Evolutionary conservation across 2,113 vertebrate genomes (phyloP), one percentile per base, ranked within the genome.

Genomic region (Rhabdornis inornatus): DNA sequence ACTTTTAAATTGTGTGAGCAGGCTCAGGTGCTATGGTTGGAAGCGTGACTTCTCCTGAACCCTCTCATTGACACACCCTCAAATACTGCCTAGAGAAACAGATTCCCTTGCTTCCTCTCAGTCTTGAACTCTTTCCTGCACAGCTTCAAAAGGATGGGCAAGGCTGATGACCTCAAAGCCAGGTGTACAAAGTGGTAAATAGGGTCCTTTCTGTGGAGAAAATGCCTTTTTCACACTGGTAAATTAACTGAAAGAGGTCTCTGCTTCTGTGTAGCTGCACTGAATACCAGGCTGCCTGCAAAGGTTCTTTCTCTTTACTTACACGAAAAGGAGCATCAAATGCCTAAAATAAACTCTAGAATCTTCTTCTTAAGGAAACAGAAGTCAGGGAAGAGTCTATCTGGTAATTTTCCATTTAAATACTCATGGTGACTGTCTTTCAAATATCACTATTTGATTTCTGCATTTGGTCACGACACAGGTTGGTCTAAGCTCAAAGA

Each of bases 401-500:
- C 80, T 71, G 30, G 35, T 64, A 79, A 79, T 33, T 91, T 61
- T 87, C 64, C 53, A 50, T 20, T 49, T 9, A 52, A 79, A 75
- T 7, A 40, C 5, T 45, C n/a, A 37, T 7, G 33, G 61, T 49
- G 72, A 72, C n/a, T 35, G 18, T 91, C 20, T 68, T 39, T 79
- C 52, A 31, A 91, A 82, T 14, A 83, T n/a, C 59, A 69, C 15
- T 72, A 50, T 61, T 69, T 63, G 27, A 92, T 87, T 92, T 91
- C 64, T 76, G 56, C 0, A 0, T 68, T 56, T 9, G 1, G 35
- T 23, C 13, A 64, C 56, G 61, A 64, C 25, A 44, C 23, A 50
- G 37, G 6, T 37, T 83, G 23, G 33, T 89, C 35, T 79, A 30
- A 83, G 37, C 70, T 37, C 10, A 7, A 55, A 82, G 69, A 89